Base-by-base conservation (phyloP, 2,797 vertebrate species). In the Anableps anableps region DNA sequence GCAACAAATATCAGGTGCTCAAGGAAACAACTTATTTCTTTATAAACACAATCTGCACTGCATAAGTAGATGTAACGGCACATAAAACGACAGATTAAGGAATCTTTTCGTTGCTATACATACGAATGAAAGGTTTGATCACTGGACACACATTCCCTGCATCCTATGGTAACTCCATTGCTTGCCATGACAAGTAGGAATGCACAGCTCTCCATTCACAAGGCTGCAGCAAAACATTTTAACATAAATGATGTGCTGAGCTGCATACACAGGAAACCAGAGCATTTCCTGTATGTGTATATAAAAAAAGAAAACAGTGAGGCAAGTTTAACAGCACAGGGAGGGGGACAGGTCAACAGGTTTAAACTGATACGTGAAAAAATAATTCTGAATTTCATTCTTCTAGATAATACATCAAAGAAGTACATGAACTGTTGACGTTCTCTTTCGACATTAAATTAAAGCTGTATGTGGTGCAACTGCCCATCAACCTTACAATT, bases 231-330 rank as follows among this genome's bases (percentile, higher is more conserved):
- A 41, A 23, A 73, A 82, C 51, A 66, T 45, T 71, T 60, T 71
- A 53, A 70, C 80, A 81, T 75, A 86, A 88, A 83, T 47, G 51
- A 82, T 81, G 43, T 48, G 77, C 85, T 88, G 88, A 81, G 73
- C 53, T 1, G 73, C 78, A 83, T 47, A 85, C 47, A 92, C 94
- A 94, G 94, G 94, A 95, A 95, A 93, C 93, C 88, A 80, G 78
- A 74, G 79, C 77, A 87, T 92, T 95, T 95, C 94, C 94, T 94
- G 92, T 81, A 21, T 85, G 80, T 53, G 48, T 88, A 73, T 58
- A 47, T 62, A 64, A 75, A 71, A 80, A 81, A 58, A 75, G 26
- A 80, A 81, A 36, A 78, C 53, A 51, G 14, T 64, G 29, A 85
- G 31, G 14, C 51, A 85, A 80, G 84, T 88, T 71, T 71, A 74